Conservation (phyloP, 2,888 invertebrate genomes). For the Aspidiotus destructor region DNA sequence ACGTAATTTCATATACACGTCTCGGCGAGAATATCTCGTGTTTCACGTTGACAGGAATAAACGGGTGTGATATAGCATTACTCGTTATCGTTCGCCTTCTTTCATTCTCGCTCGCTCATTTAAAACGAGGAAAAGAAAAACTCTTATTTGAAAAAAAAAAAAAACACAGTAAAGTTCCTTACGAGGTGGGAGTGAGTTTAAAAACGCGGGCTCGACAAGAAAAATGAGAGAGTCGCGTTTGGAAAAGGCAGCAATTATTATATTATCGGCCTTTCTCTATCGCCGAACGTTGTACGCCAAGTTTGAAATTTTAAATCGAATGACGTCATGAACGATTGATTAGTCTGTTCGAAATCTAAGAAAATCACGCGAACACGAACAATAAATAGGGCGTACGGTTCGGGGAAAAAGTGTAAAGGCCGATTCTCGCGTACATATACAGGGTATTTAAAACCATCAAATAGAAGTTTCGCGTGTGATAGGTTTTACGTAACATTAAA, state of each 20-base stretch:
- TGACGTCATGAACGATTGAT: slow-evolving; percentile 33
- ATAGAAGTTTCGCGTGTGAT: slow-evolving; percentile 32
- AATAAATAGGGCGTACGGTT: slow-evolving; percentile 10
- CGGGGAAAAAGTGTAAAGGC: slow-evolving; percentile 22
- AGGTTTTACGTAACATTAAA: slow-evolving; percentile 27
- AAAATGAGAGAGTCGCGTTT: not conserved
- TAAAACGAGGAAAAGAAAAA: slow-evolving; percentile 13
- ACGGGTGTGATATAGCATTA: slow-evolving; percentile 11
- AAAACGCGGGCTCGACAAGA: not conserved
- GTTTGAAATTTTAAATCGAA: slow-evolving; percentile 29
- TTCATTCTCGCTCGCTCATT: not conserved
- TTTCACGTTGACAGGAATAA: slow-evolving; percentile 25
- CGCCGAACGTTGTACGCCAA: slow-evolving; percentile 3
- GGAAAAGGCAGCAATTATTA: not conserved
- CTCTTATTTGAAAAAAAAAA: slow-evolving; percentile 8
- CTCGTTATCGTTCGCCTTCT: slow-evolving; percentile 2
- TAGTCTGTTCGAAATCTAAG: slow-evolving; percentile 32
- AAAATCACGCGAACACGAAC: slow-evolving; percentile 31
- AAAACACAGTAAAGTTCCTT: slow-evolving; percentile 7
- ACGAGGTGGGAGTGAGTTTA: slow-evolving; percentile 1
- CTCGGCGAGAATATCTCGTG: slow-evolving; percentile 10
- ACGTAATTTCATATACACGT: not conserved
- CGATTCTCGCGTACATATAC: not conserved
- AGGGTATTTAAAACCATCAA: slow-evolving; percentile 24
- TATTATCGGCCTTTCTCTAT: not conserved